phyloP scores from a whole-genome alignment of 2,797 vertebrate genomes.

The Tinamus major region DNA sequence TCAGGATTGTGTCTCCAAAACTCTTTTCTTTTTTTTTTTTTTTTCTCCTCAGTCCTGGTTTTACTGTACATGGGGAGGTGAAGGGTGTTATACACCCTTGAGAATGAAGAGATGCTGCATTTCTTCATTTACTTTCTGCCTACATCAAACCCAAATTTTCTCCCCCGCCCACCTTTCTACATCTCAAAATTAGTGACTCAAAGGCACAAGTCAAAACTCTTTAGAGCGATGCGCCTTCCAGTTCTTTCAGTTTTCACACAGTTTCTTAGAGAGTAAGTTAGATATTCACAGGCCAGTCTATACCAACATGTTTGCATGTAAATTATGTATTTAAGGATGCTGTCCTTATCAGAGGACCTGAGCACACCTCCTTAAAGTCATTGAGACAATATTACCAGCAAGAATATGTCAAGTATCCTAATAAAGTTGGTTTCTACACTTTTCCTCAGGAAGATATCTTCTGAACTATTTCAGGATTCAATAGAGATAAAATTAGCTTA shows the following conservation, averaged over 20 bases:
- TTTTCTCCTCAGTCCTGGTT: background rate
- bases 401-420: background rate
- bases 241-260: background rate
- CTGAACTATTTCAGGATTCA: conserved; percentile 28
- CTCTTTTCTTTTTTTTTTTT: background rate
- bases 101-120: too few relatives aligned
- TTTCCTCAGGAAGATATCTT: conserved; percentile 6
- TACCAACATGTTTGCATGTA: background rate
- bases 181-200: background rate
- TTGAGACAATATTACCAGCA: background rate
- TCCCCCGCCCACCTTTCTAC: background rate
- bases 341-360: background rate
- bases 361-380: background rate
- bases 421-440: background rate
- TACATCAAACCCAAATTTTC: background rate
- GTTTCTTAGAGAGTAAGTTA: background rate
- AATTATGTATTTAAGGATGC: background rate
- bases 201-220: background rate
- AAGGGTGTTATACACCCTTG: background rate
- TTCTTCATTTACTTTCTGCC: background rate
- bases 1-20: background rate
- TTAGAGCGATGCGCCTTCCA: background rate
- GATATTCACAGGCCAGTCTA: background rate
- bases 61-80: background rate
- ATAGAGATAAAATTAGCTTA: conserved; percentile 32